These are phyloP conservation scores for Phoxinus dragarum DNA, from an alignment of 2,797 vertebrate genomes.

Conservation along the genomic window DNA sequence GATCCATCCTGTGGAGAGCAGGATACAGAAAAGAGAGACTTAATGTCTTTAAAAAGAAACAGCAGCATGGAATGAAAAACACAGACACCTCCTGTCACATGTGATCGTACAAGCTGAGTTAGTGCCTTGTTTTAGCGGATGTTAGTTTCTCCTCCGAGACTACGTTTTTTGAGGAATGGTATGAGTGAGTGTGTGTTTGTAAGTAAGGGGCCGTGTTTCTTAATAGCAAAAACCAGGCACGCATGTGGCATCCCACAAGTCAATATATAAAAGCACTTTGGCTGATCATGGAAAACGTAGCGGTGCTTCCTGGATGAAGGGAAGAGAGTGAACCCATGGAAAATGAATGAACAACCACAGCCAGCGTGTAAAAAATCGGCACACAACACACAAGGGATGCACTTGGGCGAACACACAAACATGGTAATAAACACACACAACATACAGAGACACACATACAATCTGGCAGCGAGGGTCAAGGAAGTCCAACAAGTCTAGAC, in stretches of 20 bases:
- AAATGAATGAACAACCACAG: constrained; percentile 55
- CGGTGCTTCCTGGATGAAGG: constrained; percentile 56
- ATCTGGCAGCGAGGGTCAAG: constrained; percentile 63
- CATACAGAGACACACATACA: constrained; percentile 12
- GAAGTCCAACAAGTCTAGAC: constrained; percentile 80
- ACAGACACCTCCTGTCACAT: constrained; percentile 44
- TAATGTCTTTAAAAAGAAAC: constrained; percentile 47
- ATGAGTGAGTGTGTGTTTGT: constrained; percentile 46
- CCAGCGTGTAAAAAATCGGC: constrained; percentile 54
- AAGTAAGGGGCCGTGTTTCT: constrained; percentile 53
- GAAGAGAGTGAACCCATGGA: constrained; percentile 48
- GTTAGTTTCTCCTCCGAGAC: constrained; percentile 49
- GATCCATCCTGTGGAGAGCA: constrained; percentile 75
- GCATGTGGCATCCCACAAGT: constrained; percentile 60
- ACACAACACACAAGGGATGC: constrained; percentile 48
- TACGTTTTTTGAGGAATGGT: constrained; percentile 28
- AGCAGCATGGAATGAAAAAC: constrained; percentile 45
- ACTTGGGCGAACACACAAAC: constrained; percentile 34
- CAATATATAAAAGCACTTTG: constrained; percentile 63
- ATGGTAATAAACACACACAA: constrained; percentile 57
- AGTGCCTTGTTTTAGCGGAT: constrained; percentile 48
- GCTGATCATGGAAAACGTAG: constrained; percentile 53
- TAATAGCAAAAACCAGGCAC: constrained; percentile 61
- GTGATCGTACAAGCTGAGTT: constrained; percentile 31
- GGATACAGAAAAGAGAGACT: constrained; percentile 44